Conservation (phyloP, 2,888 invertebrate species). For the Diogma glabrata region DNA sequence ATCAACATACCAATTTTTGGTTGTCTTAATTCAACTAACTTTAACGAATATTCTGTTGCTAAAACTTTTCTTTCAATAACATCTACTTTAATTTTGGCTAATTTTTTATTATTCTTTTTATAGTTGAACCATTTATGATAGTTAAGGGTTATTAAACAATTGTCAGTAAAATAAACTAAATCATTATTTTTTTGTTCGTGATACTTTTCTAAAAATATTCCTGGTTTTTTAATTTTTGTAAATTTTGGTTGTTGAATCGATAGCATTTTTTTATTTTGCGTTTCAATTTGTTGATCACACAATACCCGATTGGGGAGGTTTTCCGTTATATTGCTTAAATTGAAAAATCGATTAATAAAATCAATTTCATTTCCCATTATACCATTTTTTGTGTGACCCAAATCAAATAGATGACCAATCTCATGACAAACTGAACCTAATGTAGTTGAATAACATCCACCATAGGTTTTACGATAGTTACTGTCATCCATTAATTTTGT, state of each 20-base stretch:
- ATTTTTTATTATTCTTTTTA: neutral
- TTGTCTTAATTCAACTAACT: constrained; percentile 25
- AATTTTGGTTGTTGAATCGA: constrained; percentile 20
- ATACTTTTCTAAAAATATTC: constrained; percentile 29
- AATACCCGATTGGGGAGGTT: constrained; percentile 30
- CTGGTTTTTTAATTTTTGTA: constrained; percentile 27
- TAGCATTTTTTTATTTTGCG: neutral
- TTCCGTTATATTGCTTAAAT: constrained; percentile 42
- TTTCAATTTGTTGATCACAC: neutral
- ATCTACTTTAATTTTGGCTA: constrained; percentile 6
- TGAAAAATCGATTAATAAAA: constrained; percentile 66
- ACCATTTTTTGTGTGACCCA: constrained; percentile 82
- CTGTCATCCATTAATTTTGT: constrained; percentile 78
- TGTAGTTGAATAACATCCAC: constrained; percentile 82
- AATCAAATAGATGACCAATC: constrained; percentile 85
- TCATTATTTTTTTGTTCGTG: constrained; percentile 31
- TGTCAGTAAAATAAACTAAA: constrained; percentile 31
- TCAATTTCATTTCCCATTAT: constrained; percentile 91
- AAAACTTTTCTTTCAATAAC: neutral
- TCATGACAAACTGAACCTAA: constrained; percentile 88
- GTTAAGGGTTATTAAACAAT: constrained; percentile 30
- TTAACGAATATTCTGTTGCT: constrained; percentile 17
- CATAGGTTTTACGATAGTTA: constrained; percentile 75
- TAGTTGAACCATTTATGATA: constrained; percentile 32
- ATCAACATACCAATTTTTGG: constrained; percentile 7